Percentiles rank a stretch among this genome's conserved stretches.
phyloP scores from a whole-genome alignment of 2,113 vertebrate genomes.

The Halcyon senegalensis region DNA sequence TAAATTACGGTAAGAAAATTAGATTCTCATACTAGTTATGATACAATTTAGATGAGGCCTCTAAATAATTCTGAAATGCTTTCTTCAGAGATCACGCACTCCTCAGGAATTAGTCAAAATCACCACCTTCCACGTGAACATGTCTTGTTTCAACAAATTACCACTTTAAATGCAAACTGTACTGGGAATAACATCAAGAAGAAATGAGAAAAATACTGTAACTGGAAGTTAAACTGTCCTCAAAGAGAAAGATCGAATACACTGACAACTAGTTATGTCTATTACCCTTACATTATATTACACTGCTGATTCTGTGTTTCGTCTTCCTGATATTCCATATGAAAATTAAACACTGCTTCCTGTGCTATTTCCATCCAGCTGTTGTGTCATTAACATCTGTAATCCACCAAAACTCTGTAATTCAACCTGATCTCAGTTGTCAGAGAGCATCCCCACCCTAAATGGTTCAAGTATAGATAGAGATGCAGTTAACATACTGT shows the following conservation, averaged over 20 bases:
- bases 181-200: neutral
- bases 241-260: neutral
- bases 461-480: neutral
- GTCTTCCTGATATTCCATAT: neutral
- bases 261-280: neutral
- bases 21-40: neutral
- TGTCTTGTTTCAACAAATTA: neutral
- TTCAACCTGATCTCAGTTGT: neutral
- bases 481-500: neutral
- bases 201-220: neutral
- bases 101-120: neutral
- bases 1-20: neutral
- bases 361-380: neutral
- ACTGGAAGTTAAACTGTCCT: neutral
- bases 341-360: neutral
- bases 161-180: neutral
- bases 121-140: neutral
- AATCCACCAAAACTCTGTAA: neutral
- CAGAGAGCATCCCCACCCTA: neutral
- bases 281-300: neutral
- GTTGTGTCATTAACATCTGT: neutral
- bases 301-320: neutral
- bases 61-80: neutral
- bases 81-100: neutral
- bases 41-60: neutral